Percentiles rank a stretch among this genome's conserved stretches.
These are phyloP conservation scores for Stratiomys singularior DNA, from an alignment of 2,888 invertebrate genomes.

Conservation along the genomic window DNA sequence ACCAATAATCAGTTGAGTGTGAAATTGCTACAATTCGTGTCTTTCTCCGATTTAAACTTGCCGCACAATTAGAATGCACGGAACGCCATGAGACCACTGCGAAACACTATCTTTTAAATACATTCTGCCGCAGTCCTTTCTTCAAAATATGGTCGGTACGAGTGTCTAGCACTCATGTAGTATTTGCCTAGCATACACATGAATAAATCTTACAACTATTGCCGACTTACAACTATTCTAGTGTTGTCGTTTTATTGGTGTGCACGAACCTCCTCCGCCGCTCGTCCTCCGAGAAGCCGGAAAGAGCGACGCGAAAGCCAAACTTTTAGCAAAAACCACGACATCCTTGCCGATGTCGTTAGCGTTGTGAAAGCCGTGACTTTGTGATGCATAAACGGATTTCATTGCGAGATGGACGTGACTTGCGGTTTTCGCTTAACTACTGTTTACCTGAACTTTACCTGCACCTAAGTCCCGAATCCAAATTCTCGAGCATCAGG, in stretches of 20 bases:
- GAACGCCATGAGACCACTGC: background rate
- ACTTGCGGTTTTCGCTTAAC: constrained; percentile 50
- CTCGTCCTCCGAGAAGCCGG: background rate
- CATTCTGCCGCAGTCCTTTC: background rate
- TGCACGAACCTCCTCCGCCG: background rate
- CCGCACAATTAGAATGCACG: constrained; percentile 36
- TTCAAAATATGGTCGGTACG: background rate
- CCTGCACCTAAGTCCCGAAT: constrained; percentile 28
- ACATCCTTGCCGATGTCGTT: constrained; percentile 40
- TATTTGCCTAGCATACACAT: background rate
- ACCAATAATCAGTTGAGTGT: constrained; percentile 33
- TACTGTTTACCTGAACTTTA: constrained; percentile 50
- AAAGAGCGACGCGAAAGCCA: constrained; percentile 2
- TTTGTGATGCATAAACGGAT: constrained; percentile 46
- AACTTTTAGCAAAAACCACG: constrained; percentile 37
- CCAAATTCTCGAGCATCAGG: background rate
- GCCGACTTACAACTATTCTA: constrained; percentile 33
- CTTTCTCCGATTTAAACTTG: constrained; percentile 33
- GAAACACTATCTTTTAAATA: background rate
- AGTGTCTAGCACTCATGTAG: background rate
- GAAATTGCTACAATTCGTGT: constrained; percentile 41
- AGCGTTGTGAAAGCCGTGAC: constrained; percentile 30
- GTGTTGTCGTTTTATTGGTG: background rate
- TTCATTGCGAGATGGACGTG: constrained; percentile 50
- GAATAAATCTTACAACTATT: constrained; percentile 39